Conservation (phyloP, 2,797 vertebrate species). For the Brachyalestes nurse region DNA sequence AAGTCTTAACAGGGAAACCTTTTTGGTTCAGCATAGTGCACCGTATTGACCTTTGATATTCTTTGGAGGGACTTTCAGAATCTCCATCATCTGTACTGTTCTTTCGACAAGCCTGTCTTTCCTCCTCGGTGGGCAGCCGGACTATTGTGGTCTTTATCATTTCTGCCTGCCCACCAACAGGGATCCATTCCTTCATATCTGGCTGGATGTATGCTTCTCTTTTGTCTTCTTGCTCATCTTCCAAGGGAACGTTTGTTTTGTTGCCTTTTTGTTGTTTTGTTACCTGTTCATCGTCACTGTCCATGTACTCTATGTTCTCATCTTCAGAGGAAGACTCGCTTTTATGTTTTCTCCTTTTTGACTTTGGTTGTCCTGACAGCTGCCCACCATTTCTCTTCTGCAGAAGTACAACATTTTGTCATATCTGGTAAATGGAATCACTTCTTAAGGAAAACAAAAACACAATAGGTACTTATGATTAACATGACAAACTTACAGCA, state of each 20-base stretch:
- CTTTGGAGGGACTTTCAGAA: neutral
- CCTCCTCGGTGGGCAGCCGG: conserved; percentile 28
- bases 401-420: neutral
- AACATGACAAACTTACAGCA: conserved; percentile 19
- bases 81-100: neutral
- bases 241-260: neutral
- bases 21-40: conserved; percentile 63
- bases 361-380: neutral
- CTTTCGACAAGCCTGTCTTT: neutral
- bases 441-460: neutral
- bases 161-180: conserved; percentile 45
- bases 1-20: conserved; percentile 50
- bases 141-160: conserved; percentile 52
- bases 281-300: conserved; percentile 53
- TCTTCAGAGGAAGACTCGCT: conserved; percentile 37
- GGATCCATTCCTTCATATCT: conserved; percentile 82
- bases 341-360: conserved; percentile 24
- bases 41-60: neutral
- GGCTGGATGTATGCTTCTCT: conserved; percentile 60
- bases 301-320: conserved; percentile 53
- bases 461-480: neutral
- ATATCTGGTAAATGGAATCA: neutral
- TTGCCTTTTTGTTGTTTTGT: accelerated
- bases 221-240: neutral
- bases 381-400: neutral